Percentiles rank a stretch among this genome's conserved stretches.
Evolutionary conservation across 2,888 invertebrate species (phyloP).

Genomic region (Adelognathus sp.): DNA sequence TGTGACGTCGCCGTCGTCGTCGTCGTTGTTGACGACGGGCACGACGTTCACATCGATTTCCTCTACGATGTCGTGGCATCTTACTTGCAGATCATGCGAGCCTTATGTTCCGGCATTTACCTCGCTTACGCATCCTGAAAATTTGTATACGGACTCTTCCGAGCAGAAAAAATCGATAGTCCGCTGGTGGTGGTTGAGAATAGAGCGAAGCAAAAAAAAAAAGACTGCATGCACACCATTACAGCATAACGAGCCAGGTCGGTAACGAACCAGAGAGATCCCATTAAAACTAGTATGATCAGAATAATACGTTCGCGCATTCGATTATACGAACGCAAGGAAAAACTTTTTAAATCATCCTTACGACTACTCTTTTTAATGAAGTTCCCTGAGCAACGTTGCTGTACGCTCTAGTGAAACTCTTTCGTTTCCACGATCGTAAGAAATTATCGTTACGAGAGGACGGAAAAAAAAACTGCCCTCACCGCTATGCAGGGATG

Average conservation of each 20-base stretch:
- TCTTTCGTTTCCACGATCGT: slow-evolving; percentile 10
- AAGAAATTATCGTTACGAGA: slow-evolving; percentile 42
- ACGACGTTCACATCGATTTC: slow-evolving; percentile 39
- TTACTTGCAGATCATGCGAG: slow-evolving; percentile 62
- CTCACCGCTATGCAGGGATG: background rate
- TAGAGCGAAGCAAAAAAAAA: slow-evolving; percentile 9
- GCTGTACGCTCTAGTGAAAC: slow-evolving; percentile 4
- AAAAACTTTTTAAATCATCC: slow-evolving; percentile 57
- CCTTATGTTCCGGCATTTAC: slow-evolving; percentile 60
- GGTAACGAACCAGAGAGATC: slow-evolving; percentile 51
- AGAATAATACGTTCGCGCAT: slow-evolving; percentile 58
- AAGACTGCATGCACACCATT: slow-evolving; percentile 46
- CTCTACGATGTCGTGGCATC: slow-evolving; percentile 52
- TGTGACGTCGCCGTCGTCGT: slow-evolving; percentile 34
- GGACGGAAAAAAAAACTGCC: too few species aligned
- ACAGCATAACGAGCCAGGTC: slow-evolving; percentile 54
- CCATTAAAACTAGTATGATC: slow-evolving; percentile 59
- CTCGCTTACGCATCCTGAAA: slow-evolving; percentile 62
- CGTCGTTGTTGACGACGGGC: slow-evolving; percentile 23
- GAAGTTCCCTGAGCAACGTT: slow-evolving; percentile 30
- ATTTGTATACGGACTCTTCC: slow-evolving; percentile 49
- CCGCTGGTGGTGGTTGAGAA: slow-evolving; percentile 24
- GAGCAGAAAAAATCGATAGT: slow-evolving; percentile 13
- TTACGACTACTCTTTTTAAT: slow-evolving; percentile 44
- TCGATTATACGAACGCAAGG: slow-evolving; percentile 52